Conservation (phyloP, 2,888 invertebrate species). For the Unio delphinus region DNA sequence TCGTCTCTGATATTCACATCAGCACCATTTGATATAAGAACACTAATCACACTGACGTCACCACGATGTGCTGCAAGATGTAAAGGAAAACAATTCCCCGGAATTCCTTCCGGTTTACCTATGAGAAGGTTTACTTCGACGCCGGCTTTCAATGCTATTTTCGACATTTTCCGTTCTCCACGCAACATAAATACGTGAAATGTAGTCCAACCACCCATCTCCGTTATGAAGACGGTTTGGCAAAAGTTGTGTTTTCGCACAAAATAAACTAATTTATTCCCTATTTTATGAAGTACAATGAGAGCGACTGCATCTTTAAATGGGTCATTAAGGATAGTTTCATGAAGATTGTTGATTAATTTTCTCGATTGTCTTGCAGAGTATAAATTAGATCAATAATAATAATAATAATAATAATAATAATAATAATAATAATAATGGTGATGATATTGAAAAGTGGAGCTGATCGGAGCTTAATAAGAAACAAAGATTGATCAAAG, state of each 20-base stretch:
- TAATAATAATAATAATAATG: no score
- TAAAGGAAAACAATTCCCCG: conserved; percentile 53
- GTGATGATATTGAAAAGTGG: no score
- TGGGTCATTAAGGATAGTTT: conserved; percentile 20
- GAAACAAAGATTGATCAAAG: no score
- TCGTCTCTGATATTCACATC: conserved; percentile 45
- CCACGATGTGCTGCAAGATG: conserved; percentile 62
- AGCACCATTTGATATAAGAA: conserved; percentile 50
- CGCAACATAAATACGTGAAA: conserved; percentile 60
- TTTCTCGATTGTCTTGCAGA: no score
- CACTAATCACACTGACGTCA: conserved; percentile 57
- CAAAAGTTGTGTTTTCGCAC: conserved; percentile 42
- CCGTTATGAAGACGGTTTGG: conserved; percentile 43
- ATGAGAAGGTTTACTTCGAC: conserved; percentile 55
- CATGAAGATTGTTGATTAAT: no score
- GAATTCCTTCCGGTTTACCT: conserved; percentile 57
- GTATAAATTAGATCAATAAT: no score
- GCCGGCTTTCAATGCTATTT: conserved; percentile 49
- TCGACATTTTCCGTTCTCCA: conserved; percentile 56
- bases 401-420: no score
- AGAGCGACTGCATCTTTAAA: conserved; percentile 47
- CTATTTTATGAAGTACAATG: conserved; percentile 49
- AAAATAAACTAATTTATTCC: conserved; percentile 48
- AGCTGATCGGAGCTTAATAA: no score
- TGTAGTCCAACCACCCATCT: conserved; percentile 61